phyloP scores from a whole-genome alignment of 2,113 vertebrate species.

The Acinonyx jubatus region DNA sequence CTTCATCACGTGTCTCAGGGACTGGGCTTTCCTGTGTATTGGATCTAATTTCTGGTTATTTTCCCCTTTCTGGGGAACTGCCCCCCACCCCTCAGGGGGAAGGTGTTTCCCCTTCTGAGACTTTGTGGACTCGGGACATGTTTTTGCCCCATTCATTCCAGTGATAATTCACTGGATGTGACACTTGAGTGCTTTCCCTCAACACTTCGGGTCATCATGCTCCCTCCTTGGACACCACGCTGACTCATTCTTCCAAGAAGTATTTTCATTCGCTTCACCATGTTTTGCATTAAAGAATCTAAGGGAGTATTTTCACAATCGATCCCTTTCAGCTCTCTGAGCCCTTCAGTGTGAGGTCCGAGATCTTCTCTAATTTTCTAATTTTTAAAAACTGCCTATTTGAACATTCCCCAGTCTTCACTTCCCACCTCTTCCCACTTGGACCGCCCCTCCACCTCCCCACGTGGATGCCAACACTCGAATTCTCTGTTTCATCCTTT shows the following conservation, averaged over 20 bases:
- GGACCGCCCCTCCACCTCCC: background rate
- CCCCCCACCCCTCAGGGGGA: accelerated
- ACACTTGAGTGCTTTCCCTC: accelerated
- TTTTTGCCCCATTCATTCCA: accelerated
- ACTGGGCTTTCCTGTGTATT: accelerated
- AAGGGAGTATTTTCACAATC: background rate
- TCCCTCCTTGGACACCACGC: accelerated
- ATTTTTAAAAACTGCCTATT: background rate
- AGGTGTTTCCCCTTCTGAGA: background rate
- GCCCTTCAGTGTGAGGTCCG: background rate
- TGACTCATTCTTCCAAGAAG: background rate
- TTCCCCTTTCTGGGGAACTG: background rate
- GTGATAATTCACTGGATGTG: background rate
- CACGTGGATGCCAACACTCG: accelerated
- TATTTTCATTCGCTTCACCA: too few species aligned
- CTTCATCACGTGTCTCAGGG: background rate
- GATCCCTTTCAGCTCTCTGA: accelerated
- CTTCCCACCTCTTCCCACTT: background rate
- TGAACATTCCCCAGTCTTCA: accelerated
- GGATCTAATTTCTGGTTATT: background rate
- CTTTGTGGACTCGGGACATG: accelerated
- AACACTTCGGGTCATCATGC: accelerated
- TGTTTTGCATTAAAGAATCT: background rate
- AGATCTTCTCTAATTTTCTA: background rate
- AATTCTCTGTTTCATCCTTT: background rate